A percentile compares a stretch with the other conserved stretches of the same genome.
These are phyloP conservation scores for Aleiodes testaceus DNA, from an alignment of 2,888 invertebrate species.

Conservation along the genomic window DNA sequence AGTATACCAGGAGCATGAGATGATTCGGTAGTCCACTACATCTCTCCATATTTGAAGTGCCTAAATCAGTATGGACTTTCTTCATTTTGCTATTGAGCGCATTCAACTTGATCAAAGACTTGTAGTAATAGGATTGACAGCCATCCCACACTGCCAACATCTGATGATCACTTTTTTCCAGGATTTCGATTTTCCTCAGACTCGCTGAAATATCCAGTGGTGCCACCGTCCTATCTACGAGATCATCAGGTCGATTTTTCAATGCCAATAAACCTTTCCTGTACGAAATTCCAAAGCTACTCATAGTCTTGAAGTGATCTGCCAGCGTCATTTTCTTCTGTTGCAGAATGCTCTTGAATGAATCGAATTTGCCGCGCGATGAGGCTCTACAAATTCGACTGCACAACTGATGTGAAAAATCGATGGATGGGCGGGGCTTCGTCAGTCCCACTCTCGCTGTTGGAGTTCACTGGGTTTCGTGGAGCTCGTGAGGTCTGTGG, in stretches of 20 bases:
- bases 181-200: slow-evolving; percentile 75
- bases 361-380: no score
- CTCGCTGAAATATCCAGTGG: slow-evolving; percentile 82
- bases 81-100: slow-evolving; percentile 78
- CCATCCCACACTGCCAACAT: slow-evolving; percentile 80
- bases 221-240: slow-evolving; percentile 79
- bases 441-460: no score
- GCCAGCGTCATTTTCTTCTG: slow-evolving; percentile 89
- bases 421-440: no score
- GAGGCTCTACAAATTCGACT: no score
- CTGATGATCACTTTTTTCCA: slow-evolving; percentile 71
- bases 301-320: slow-evolving; percentile 87
- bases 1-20: slow-evolving; percentile 81
- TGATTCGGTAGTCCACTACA: slow-evolving; percentile 90
- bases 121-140: slow-evolving; percentile 84
- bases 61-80: slow-evolving; percentile 85
- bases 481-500: no score
- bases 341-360: slow-evolving; percentile 87
- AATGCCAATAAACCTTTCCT: slow-evolving; percentile 80
- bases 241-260: slow-evolving; percentile 70
- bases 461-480: no score
- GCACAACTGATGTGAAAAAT: no score
- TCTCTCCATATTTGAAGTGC: slow-evolving; percentile 86
- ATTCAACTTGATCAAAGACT: slow-evolving; percentile 81
- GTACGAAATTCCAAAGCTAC: slow-evolving; percentile 85